Evolutionary conservation across 2,888 invertebrate genomes (phyloP).

Genomic region (Cheilosia soror): DNA sequence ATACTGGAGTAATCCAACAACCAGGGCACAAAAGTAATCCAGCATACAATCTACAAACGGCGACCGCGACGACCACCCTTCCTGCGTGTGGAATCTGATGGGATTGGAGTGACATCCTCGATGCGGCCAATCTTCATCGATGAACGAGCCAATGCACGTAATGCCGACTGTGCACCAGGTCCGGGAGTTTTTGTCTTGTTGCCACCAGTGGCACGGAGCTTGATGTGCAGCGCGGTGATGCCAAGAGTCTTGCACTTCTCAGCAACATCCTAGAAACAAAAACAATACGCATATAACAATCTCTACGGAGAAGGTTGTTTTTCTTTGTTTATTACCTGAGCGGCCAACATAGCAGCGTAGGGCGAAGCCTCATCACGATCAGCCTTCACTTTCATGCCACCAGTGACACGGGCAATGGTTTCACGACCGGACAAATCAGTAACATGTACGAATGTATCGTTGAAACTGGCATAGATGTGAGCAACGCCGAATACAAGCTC

Average conservation of each 20-base stretch:
- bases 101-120: constrained; percentile 99
- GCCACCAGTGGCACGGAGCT: constrained; percentile 98
- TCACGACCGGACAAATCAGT: constrained; percentile 99
- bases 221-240: constrained; percentile 99
- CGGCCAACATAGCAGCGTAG: constrained; percentile 99
- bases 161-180: constrained; percentile 98
- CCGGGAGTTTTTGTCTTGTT: constrained; percentile 99
- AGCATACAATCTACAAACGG: constrained; percentile 91
- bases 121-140: constrained; percentile 99
- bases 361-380: constrained; percentile 99
- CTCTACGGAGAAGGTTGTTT: neutral
- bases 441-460: constrained; percentile 99
- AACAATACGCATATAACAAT: neutral
- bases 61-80: constrained; percentile 99
- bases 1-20: constrained; percentile 37
- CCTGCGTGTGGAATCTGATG: constrained; percentile 99
- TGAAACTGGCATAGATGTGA: constrained; percentile 99
- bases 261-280: constrained; percentile 93
- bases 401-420: constrained; percentile 97
- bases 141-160: constrained; percentile 98
- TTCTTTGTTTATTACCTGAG: constrained; percentile 88
- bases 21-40: constrained; percentile 64
- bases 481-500: constrained; percentile 99
- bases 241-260: constrained; percentile 99
- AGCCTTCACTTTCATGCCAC: constrained; percentile 99